Evolutionary conservation across 1,140 invertebrate species (phyloP).

Genomic region (Harlomillsia oculata): DNA sequence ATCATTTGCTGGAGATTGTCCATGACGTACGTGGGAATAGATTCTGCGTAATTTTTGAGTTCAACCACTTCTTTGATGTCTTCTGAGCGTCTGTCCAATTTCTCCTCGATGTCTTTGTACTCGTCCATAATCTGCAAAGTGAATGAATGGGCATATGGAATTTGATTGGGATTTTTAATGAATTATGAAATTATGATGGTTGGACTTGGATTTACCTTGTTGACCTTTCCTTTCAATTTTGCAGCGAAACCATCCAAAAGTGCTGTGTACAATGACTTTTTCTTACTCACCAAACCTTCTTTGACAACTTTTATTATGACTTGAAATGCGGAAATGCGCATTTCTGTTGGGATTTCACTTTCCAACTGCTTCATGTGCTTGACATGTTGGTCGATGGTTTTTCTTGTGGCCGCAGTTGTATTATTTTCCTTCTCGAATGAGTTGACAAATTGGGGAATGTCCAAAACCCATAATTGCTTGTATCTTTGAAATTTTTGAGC

Average conservation of each 20-base stretch:
- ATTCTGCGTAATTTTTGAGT: conserved; percentile 15
- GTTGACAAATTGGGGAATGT: conserved; percentile 9
- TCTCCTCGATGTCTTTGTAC: conserved; percentile 17
- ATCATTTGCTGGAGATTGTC: background rate
- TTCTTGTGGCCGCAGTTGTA: conserved; percentile 4
- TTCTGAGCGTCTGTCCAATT: conserved; percentile 17
- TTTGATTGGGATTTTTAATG: no score
- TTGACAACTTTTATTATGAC: conserved; percentile 9
- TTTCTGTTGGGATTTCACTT: conserved; percentile 14
- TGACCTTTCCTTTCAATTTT: conserved; percentile 12
- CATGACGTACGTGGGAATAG: conserved; percentile 6
- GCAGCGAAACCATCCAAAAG: conserved; percentile 18
- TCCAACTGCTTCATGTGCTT: conserved; percentile 12
- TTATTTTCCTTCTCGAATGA: conserved; percentile 6
- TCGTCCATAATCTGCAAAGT: conserved; percentile 14
- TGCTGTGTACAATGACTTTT: conserved; percentile 6
- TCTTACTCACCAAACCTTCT: conserved; percentile 13
- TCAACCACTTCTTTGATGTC: conserved; percentile 30
- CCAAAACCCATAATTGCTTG: conserved; percentile 1
- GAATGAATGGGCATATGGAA: no score
- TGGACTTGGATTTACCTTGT: conserved; percentile 7
- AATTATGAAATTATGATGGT: no score
- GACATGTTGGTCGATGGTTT: conserved; percentile 9
- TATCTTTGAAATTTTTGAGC: conserved; percentile 23
- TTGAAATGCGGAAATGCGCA: conserved; percentile 24